Percentiles rank a stretch among this genome's conserved stretches.
phyloP scores from a whole-genome alignment of 1,140 invertebrate genomes.

The Maniola jurtina region DNA sequence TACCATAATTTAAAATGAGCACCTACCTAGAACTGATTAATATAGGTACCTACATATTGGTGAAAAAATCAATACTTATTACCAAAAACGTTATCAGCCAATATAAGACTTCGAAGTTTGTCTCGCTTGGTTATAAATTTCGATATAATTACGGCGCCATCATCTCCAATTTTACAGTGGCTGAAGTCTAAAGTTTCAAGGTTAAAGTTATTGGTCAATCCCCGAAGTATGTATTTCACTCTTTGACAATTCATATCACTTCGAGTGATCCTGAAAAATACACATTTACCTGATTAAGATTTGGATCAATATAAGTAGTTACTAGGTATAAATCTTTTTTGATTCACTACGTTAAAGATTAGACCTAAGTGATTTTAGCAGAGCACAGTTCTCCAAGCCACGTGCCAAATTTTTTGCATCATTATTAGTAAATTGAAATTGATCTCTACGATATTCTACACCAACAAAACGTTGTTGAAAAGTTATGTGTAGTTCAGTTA shows the following conservation, averaged over 20 bases:
- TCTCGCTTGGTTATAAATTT: constrained; percentile 71
- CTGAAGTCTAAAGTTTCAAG: constrained; percentile 74
- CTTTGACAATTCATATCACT: constrained; percentile 75
- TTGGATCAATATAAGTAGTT: too few relatives aligned
- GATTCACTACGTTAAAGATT: background rate
- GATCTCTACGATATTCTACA: constrained; percentile 66
- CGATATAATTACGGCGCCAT: constrained; percentile 63
- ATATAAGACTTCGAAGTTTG: constrained; percentile 60
- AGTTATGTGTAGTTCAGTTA: constrained; percentile 71
- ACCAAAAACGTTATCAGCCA: constrained; percentile 77
- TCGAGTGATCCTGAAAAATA: constrained; percentile 67
- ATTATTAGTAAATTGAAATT: constrained; percentile 72
- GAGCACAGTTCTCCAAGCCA: constrained; percentile 66
- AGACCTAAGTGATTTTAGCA: constrained; percentile 66
- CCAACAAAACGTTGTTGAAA: constrained; percentile 62
- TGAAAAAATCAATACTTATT: constrained; percentile 9
- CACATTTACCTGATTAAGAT: too few relatives aligned
- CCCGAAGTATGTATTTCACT: constrained; percentile 72
- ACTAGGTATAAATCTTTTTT: background rate
- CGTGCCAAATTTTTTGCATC: constrained; percentile 72
- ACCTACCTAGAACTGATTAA: background rate
- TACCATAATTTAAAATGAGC: background rate
- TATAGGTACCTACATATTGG: too few relatives aligned
- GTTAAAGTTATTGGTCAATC: constrained; percentile 57
- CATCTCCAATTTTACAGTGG: constrained; percentile 74